Evolutionary conservation across 1,140 invertebrate species (phyloP).

Genomic region (Caenorhabditis inopinata): DNA sequence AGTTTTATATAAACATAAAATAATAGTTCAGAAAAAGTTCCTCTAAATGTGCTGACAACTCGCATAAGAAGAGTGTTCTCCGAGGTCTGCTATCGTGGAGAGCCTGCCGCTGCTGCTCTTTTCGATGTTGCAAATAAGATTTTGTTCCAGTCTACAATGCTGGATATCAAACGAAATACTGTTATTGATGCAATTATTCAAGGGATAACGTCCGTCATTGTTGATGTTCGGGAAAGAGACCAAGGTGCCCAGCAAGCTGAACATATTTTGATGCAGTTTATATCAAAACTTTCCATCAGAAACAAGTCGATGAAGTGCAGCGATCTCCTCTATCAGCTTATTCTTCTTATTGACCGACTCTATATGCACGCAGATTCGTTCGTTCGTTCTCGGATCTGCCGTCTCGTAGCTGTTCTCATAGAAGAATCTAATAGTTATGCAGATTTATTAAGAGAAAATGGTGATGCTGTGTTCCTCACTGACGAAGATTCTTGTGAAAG

Average conservation of each 20-base stretch:
- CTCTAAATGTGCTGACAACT: background rate
- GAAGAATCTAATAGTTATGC: background rate
- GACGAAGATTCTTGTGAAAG: background rate
- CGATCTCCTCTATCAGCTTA: background rate
- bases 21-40: background rate
- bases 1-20: background rate
- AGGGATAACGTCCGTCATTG: background rate
- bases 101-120: background rate
- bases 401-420: background rate
- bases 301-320: constrained; percentile 15
- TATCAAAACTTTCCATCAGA: background rate
- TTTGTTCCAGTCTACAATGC: background rate
- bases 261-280: background rate
- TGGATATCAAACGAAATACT: background rate
- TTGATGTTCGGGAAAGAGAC: background rate
- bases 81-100: background rate
- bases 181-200: background rate
- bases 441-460: background rate
- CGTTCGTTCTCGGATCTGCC: background rate
- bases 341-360: background rate
- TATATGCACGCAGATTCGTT: background rate
- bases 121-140: background rate
- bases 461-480: background rate
- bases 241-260: background rate
- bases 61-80: background rate